Conservation (phyloP, 2,113 vertebrate species). For the Sinocyclocheilus maitianheensis region DNA sequence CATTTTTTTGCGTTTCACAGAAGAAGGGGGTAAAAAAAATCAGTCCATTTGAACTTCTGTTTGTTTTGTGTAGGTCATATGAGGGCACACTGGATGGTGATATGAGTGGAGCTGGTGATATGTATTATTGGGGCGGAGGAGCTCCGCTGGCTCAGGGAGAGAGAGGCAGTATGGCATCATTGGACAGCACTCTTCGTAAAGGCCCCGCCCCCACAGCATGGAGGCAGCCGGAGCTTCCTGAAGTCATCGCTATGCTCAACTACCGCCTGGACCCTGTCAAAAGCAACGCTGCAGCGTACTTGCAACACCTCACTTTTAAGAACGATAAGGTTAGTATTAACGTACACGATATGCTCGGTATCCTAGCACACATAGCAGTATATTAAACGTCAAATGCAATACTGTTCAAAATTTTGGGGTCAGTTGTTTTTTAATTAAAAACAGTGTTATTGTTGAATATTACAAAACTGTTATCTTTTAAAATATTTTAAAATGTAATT, state of each 20-base stretch:
- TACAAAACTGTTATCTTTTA: no score
- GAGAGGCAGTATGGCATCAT: conserved; percentile 89
- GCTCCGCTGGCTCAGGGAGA: conserved; percentile 89
- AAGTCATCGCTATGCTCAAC: conserved; percentile 95
- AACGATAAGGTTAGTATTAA: conserved; percentile 83
- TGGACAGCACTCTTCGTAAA: conserved; percentile 91
- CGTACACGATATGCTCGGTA: neutral
- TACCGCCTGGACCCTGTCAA: conserved; percentile 91
- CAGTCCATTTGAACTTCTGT: neutral
- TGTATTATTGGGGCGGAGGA: conserved; percentile 83
- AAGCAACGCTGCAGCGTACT: conserved; percentile 91
- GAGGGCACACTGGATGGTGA: conserved; percentile 92
- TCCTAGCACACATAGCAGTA: no score
- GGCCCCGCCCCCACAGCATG: conserved; percentile 74
- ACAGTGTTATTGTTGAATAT: neutral
- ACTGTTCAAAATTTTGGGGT: neutral
- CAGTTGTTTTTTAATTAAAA: neutral
- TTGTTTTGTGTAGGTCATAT: conserved; percentile 80
- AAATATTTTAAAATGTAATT: neutral
- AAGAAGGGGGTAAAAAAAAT: neutral
- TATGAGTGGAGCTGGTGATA: conserved; percentile 78
- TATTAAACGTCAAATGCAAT: neutral
- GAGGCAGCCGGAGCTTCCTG: conserved; percentile 93
- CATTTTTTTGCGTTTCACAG: no score
- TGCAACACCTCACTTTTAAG: conserved; percentile 94